Evolutionary conservation across 1,140 invertebrate genomes (phyloP).

Genomic region (Mylabris phalerata): DNA sequence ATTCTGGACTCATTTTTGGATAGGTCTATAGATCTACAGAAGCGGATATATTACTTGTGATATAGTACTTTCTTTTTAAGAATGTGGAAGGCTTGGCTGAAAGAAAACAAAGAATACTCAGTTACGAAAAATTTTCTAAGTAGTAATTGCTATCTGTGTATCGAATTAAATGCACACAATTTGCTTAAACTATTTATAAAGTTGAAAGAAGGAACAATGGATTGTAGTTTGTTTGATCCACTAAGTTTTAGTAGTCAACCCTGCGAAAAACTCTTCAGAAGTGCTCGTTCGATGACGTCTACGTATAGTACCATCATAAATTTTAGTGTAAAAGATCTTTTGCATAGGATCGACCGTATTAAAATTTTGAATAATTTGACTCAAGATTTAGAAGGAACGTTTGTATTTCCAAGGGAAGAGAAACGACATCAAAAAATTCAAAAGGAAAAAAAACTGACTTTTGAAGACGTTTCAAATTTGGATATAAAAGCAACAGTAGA

Average conservation of each 20-base stretch:
- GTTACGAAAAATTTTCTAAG: slow-evolving; percentile 4
- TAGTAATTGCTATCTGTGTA: slow-evolving; percentile 2
- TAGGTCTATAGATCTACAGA: not conserved
- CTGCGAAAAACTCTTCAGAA: not conserved
- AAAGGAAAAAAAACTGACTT: not conserved
- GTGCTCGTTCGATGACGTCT: not conserved
- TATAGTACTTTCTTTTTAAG: not conserved
- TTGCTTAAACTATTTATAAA: slow-evolving; percentile 1
- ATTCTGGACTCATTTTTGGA: slow-evolving; percentile 3
- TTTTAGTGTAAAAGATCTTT: not conserved
- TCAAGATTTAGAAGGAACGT: not conserved
- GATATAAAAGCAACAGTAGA: not conserved
- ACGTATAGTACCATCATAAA: not conserved
- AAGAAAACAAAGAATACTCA: not conserved
- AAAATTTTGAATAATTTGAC: not conserved
- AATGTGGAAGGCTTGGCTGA: slow-evolving; percentile 5
- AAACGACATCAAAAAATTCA: not conserved
- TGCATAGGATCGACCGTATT: not conserved
- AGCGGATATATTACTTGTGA: slow-evolving; percentile 3
- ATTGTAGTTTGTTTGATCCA: not conserved
- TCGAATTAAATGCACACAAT: slow-evolving; percentile 7
- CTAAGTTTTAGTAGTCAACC: not conserved
- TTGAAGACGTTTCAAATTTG: not conserved
- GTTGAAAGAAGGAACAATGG: not conserved
- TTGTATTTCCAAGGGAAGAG: not conserved